Evolutionary conservation across 2,113 vertebrate species (phyloP).

Genomic region (Leptosomus discolor): DNA sequence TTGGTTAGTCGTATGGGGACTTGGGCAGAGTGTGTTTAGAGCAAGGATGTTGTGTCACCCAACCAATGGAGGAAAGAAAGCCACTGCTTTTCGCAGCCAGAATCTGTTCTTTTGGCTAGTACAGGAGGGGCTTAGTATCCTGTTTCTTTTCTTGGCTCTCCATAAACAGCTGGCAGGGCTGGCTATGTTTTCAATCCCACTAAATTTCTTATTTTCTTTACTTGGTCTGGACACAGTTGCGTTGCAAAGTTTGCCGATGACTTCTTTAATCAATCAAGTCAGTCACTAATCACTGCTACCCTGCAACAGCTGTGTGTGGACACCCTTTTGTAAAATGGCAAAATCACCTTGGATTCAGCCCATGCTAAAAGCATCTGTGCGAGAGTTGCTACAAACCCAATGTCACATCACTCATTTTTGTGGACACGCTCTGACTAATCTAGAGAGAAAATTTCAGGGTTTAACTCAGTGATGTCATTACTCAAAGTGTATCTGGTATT

Average conservation of each 20-base stretch:
- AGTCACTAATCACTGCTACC: neutral
- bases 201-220: conserved; percentile 3
- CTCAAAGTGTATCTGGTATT: neutral
- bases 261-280: neutral
- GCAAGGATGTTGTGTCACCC: neutral
- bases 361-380: neutral
- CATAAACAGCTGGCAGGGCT: neutral
- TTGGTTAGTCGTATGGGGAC: neutral
- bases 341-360: neutral
- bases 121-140: neutral
- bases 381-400: neutral
- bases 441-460: neutral
- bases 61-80: neutral
- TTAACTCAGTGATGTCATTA: neutral
- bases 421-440: neutral
- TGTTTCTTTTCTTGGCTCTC: neutral
- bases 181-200: neutral
- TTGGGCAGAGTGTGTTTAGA: neutral
- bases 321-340: neutral
- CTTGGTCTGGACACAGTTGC: neutral
- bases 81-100: neutral
- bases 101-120: neutral
- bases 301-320: neutral
- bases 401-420: neutral
- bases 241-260: neutral